Percentiles rank a stretch among this genome's conserved stretches.
Conservation (phyloP, 2,113 vertebrate genomes). For the Dasyornis broadbenti region DNA sequence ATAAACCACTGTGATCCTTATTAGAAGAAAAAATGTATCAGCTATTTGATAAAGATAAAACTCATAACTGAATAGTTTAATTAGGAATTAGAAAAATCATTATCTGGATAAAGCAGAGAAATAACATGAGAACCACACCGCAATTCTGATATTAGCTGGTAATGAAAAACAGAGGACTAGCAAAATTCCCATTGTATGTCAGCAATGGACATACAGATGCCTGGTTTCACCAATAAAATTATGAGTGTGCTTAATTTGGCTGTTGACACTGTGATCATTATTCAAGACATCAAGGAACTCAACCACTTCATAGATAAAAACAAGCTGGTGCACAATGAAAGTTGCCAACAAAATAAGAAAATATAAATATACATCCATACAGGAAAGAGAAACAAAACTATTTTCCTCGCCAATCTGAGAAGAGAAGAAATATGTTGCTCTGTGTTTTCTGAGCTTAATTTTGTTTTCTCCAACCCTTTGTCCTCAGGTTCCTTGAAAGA, state of each 20-base stretch:
- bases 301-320: background rate
- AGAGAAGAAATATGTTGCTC: background rate
- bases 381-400: background rate
- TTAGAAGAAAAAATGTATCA: background rate
- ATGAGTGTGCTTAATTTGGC: background rate
- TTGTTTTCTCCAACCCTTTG: background rate
- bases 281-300: background rate
- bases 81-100: background rate
- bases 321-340: background rate
- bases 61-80: background rate
- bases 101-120: background rate
- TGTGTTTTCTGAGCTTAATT: background rate
- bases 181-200: background rate
- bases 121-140: background rate
- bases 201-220: background rate
- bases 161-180: background rate
- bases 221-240: background rate
- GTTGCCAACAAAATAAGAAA: background rate
- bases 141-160: background rate
- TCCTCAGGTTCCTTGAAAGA: background rate
- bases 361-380: background rate
- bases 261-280: background rate
- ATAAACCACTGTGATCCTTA: background rate
- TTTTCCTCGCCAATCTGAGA: background rate
- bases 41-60: background rate